A percentile compares a stretch with the other conserved stretches of the same genome.
Conservation (phyloP, 2,113 vertebrate species). For the Syrrhaptes paradoxus region DNA sequence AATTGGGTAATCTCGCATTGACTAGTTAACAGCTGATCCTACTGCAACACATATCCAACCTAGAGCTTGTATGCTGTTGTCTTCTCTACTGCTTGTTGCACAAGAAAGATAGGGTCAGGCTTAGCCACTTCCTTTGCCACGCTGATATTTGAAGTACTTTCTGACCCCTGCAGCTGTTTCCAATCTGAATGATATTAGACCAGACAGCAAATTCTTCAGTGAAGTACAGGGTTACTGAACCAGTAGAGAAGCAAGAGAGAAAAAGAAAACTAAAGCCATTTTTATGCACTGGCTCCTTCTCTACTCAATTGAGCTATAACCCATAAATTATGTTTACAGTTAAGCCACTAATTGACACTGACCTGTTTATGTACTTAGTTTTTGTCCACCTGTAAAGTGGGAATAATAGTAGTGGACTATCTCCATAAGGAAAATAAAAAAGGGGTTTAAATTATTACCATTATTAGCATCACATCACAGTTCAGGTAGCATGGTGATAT, state of each 20-base stretch:
- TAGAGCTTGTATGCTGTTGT: background rate
- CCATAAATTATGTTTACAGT: slow-evolving; percentile 1
- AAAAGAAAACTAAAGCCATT: background rate
- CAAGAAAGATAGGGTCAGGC: background rate
- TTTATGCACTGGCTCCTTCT: background rate
- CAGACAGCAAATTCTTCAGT: slow-evolving; percentile 35
- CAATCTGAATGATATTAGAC: slow-evolving; percentile 23
- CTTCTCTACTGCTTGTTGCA: background rate
- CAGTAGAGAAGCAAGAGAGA: background rate
- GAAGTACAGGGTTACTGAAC: slow-evolving; percentile 14
- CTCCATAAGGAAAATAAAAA: background rate
- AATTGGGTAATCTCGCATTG: background rate
- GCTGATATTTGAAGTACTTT: background rate
- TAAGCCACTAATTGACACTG: background rate
- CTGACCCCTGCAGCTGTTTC: slow-evolving; percentile 32
- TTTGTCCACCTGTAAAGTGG: background rate
- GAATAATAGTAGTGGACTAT: background rate
- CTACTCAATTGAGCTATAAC: background rate
- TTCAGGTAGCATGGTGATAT: background rate
- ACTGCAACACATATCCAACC: background rate
- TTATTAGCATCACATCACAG: background rate
- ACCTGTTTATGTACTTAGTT: background rate
- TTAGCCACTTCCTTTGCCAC: background rate
- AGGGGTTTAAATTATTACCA: background rate
- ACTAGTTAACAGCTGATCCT: background rate